Percentiles rank a stretch among this genome's conserved stretches.
These are phyloP conservation scores for Trachelipus rathkii DNA, from an alignment of 1,140 invertebrate genomes.

Conservation along the genomic window DNA sequence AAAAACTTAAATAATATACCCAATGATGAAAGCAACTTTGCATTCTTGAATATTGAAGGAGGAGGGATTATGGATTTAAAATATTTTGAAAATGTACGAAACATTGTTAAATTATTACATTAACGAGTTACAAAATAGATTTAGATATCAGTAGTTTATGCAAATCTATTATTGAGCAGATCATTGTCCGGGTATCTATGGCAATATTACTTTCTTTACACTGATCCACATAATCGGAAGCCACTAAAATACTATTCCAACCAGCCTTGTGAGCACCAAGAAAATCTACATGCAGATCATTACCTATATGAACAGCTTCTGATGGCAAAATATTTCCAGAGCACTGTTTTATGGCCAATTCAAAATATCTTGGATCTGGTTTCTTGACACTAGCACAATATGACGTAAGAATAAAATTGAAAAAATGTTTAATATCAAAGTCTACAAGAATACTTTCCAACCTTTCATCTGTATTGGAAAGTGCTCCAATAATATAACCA, in stretches of 20 bases:
- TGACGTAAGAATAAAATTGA: conserved; percentile 3
- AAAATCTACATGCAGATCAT: not conserved
- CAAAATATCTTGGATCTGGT: not conserved
- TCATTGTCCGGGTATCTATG: not conserved
- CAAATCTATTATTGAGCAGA: not conserved
- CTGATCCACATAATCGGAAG: not conserved
- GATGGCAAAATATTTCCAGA: not conserved
- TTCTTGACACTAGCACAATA: not conserved
- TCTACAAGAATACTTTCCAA: not conserved
- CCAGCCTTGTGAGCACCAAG: not conserved
- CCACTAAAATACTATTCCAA: not conserved
- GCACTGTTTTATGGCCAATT: not conserved
- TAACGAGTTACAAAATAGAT: no score
- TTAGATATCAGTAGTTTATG: no score
- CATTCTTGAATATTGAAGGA: no score
- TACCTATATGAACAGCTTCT: not conserved
- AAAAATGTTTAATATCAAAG: not conserved
- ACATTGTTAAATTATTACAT: no score
- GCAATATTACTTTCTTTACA: not conserved
- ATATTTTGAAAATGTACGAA: no score
- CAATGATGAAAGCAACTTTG: no score
- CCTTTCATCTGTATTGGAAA: conserved; percentile 4
- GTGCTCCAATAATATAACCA: not conserved
- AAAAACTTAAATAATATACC: no score
- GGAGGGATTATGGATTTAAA: no score